phyloP scores from a whole-genome alignment of 2,888 invertebrate genomes.

The Hymenopus coronatus region DNA sequence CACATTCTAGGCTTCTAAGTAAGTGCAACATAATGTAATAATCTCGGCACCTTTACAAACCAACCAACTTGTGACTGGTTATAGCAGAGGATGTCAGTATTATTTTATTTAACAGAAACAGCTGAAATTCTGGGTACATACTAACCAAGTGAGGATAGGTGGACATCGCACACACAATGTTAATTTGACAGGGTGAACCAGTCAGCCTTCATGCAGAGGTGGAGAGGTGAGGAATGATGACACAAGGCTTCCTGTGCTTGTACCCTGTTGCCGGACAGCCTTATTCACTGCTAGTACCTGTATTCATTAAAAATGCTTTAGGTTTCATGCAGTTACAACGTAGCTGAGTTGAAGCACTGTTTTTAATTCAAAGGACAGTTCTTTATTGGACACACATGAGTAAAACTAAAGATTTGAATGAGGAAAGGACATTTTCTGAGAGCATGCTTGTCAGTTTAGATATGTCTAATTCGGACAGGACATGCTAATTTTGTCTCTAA shows the following conservation, averaged over 20 bases:
- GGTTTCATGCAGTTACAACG: neutral
- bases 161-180: neutral
- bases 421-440: neutral
- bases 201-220: slow-evolving; percentile 4
- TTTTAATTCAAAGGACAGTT: neutral
- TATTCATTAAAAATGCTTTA: neutral
- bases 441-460: neutral
- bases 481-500: too few species aligned
- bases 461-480: too few species aligned
- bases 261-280: neutral
- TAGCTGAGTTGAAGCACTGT: neutral
- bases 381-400: neutral
- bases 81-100: neutral
- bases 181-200: neutral
- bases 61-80: too few species aligned
- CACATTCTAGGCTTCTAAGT: neutral
- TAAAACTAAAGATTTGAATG: neutral
- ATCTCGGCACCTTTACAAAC: neutral
- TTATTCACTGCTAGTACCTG: slow-evolving; percentile 2
- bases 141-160: neutral
- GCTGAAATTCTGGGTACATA: neutral
- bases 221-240: neutral
- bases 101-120: neutral
- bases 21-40: neutral
- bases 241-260: neutral